A percentile compares a stretch with the other conserved stretches of the same genome.
phyloP scores from a whole-genome alignment of 1,140 invertebrate species.

The Rhagoletis pomonella region DNA sequence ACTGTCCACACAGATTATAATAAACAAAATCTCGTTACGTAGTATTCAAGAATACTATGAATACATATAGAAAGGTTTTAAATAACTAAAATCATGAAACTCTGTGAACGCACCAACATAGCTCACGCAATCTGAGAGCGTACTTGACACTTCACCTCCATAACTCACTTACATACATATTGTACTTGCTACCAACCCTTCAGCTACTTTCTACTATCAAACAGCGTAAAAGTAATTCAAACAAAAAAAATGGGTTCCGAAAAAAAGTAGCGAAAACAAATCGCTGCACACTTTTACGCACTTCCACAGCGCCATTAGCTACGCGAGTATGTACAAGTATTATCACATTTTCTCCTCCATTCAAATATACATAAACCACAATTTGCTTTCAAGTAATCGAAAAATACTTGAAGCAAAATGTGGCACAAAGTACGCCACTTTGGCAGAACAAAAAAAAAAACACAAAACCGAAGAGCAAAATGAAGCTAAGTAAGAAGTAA shows the following conservation, averaged over 20 bases:
- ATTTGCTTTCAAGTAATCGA: slow-evolving; percentile 72
- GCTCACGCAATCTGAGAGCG: too few species aligned
- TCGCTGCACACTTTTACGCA: neutral
- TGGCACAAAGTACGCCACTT: slow-evolving; percentile 58
- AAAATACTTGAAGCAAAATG: slow-evolving; percentile 66
- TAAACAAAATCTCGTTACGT: too few species aligned
- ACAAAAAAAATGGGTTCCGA: neutral
- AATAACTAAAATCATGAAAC: too few species aligned
- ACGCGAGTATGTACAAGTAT: neutral
- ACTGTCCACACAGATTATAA: too few species aligned
- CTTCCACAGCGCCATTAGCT: slow-evolving; percentile 25
- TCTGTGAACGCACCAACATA: too few species aligned
- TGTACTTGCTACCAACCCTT: neutral
- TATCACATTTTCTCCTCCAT: slow-evolving; percentile 27
- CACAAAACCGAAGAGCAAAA: neutral
- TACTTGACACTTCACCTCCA: too few species aligned
- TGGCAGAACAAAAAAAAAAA: neutral
- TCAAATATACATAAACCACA: slow-evolving; percentile 55
- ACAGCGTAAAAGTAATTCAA: neutral
- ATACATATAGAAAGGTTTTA: too few species aligned
- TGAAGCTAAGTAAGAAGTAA: neutral
- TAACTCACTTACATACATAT: too few species aligned
- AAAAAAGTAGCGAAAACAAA: neutral
- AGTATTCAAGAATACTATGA: too few species aligned
- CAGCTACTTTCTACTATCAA: neutral